These are phyloP conservation scores for Hippasteria phrygiana DNA, from an alignment of 53 echinoderm and acorn worm species.

Conservation along the genomic window DNA sequence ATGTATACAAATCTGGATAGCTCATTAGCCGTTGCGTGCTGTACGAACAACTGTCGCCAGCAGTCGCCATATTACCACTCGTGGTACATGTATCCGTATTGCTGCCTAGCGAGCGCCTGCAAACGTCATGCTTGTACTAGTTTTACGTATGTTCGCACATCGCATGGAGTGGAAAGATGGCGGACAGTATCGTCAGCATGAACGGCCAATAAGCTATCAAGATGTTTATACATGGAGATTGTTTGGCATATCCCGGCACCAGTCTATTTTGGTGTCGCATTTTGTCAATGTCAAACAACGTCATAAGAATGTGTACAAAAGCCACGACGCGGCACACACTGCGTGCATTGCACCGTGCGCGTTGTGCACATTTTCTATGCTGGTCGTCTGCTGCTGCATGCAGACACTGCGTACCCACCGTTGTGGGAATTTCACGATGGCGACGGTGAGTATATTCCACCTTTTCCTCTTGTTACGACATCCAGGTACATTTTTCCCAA, in stretches of 20 bases:
- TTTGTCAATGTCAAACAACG: slow-evolving; percentile 61
- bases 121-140: too few species aligned
- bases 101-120: too few species aligned
- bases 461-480: slow-evolving; percentile 32
- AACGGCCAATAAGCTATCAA: too few species aligned
- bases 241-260: slow-evolving; percentile 3
- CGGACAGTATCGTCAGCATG: too few species aligned
- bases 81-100: too few species aligned
- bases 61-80: too few species aligned
- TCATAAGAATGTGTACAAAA: slow-evolving; percentile 63
- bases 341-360: background rate
- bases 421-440: slow-evolving; percentile 58
- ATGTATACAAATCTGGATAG: too few species aligned
- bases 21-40: too few species aligned
- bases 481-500: background rate
- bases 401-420: background rate
- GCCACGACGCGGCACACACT: slow-evolving; percentile 27
- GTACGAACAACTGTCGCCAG: too few species aligned
- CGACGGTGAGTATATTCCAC: slow-evolving; percentile 50
- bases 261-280: slow-evolving; percentile 60
- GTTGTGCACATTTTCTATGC: background rate
- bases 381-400: slow-evolving; percentile 12
- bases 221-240: too few species aligned
- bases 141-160: too few species aligned
- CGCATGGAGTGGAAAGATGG: too few species aligned